Conservation (phyloP, 2,797 vertebrate genomes). For the Mormyrus hasselquistii region DNA sequence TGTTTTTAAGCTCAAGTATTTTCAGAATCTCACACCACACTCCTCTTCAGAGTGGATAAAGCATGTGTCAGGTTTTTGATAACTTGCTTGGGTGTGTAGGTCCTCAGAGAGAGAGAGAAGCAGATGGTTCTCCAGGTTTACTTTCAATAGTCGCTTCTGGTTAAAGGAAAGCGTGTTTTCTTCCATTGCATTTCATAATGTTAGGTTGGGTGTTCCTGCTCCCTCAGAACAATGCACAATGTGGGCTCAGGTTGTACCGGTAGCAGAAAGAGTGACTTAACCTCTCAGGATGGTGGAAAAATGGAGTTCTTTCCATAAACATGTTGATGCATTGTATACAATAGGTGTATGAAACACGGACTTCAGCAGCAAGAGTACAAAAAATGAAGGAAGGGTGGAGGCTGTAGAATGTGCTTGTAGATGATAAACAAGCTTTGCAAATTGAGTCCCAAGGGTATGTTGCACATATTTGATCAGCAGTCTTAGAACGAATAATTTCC, state of each 20-base stretch:
- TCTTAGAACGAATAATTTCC: constrained; percentile 26
- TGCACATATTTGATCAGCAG: neutral
- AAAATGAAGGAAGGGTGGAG: constrained; percentile 27
- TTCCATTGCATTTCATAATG: neutral
- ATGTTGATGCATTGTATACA: constrained; percentile 30
- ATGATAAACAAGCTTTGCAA: neutral
- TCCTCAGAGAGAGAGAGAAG: neutral
- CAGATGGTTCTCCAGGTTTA: constrained; percentile 19
- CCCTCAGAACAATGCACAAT: constrained; percentile 24
- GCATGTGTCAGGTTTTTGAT: neutral
- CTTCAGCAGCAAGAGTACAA: constrained; percentile 19
- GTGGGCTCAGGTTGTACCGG: neutral
- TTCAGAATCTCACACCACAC: constrained; percentile 22
- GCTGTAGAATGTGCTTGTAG: neutral
- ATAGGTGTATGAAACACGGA: constrained; percentile 17
- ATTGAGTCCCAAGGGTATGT: neutral
- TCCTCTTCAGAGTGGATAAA: neutral
- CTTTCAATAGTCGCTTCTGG: constrained; percentile 4
- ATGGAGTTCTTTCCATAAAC: constrained; percentile 29
- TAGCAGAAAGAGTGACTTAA: constrained; percentile 25
- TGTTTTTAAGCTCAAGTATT: constrained; percentile 49
- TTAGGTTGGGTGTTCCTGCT: constrained; percentile 22
- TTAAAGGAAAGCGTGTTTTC: neutral
- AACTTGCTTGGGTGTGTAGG: neutral
- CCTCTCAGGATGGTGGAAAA: constrained; percentile 32